Conservation (phyloP, 2,113 vertebrate species). For the Paramormyrops kingsleyae region DNA sequence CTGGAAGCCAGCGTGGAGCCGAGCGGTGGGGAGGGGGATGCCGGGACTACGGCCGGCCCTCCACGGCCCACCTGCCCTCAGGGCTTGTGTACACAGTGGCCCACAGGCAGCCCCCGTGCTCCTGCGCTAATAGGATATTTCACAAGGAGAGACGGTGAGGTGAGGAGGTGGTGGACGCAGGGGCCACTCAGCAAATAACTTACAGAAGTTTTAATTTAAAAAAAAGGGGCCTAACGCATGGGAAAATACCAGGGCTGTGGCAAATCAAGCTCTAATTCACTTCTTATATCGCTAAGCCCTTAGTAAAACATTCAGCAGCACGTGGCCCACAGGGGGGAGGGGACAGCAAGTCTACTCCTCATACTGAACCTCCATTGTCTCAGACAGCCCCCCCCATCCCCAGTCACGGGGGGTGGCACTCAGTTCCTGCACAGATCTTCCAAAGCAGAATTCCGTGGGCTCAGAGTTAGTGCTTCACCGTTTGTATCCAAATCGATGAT, state of each 20-base stretch:
- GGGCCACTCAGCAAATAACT: constrained; percentile 26
- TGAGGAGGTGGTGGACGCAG: constrained; percentile 36
- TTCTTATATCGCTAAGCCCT: constrained; percentile 24
- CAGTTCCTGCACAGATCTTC: not conserved
- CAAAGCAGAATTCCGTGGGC: not conserved
- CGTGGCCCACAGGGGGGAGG: not conserved
- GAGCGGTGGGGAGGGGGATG: not conserved
- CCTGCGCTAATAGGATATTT: constrained; percentile 29
- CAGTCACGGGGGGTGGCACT: not conserved
- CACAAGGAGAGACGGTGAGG: constrained; percentile 24
- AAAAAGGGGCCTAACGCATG: constrained; percentile 25
- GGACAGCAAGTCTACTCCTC: not conserved
- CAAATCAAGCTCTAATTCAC: constrained; percentile 27
- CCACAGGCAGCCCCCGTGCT: not conserved
- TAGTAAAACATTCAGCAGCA: constrained; percentile 22
- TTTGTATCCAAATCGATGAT: not conserved
- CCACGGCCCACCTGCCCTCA: constrained; percentile 12
- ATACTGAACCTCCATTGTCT: not conserved
- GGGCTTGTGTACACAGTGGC: constrained; percentile 21
- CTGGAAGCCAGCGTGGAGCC: not conserved
- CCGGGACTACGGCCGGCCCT: not conserved
- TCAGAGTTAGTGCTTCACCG: not conserved
- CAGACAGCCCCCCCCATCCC: not conserved
- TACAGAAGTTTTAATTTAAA: constrained; percentile 37
- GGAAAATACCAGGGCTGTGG: constrained; percentile 15